Conservation (phyloP, 2,888 invertebrate species). For the Coenonympha glycerion region DNA sequence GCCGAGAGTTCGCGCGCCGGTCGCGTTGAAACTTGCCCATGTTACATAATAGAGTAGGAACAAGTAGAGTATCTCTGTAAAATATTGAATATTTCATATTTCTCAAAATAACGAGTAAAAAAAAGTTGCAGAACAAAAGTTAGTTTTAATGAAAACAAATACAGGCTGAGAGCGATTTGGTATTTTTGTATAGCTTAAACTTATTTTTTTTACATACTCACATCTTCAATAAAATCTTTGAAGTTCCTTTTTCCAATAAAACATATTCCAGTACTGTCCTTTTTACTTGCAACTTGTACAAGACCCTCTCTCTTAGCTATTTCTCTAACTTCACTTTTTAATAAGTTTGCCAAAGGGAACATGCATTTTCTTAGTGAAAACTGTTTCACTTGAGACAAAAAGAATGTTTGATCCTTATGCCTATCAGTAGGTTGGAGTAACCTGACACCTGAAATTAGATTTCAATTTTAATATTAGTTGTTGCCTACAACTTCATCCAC, state of each 20-base stretch:
- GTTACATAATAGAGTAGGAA: too few species aligned
- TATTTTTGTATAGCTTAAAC: too few species aligned
- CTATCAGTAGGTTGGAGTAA: conserved; percentile 83
- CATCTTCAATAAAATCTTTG: conserved; percentile 90
- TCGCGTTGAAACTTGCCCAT: too few species aligned
- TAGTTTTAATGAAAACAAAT: too few species aligned
- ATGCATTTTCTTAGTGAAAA: conserved; percentile 85
- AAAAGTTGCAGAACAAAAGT: too few species aligned
- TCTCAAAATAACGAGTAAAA: too few species aligned
- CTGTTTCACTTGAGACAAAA: conserved; percentile 90
- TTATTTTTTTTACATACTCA: too few species aligned
- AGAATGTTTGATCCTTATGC: conserved; percentile 96
- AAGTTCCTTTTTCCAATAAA: conserved; percentile 95
- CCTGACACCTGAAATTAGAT: conserved; percentile 77
- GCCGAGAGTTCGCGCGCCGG: too few species aligned
- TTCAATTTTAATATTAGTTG: neutral
- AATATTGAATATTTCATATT: too few species aligned
- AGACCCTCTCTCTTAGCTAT: conserved; percentile 84
- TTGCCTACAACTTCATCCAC: too few species aligned
- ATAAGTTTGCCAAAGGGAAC: conserved; percentile 90
- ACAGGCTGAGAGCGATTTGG: too few species aligned
- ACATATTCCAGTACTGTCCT: conserved; percentile 96
- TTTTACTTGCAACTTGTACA: conserved; percentile 80
- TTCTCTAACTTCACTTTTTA: conserved; percentile 85
- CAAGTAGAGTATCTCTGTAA: too few species aligned